These are phyloP conservation scores for Pemphredon lugubris DNA, from an alignment of 2,888 invertebrate species.

Conservation along the genomic window DNA sequence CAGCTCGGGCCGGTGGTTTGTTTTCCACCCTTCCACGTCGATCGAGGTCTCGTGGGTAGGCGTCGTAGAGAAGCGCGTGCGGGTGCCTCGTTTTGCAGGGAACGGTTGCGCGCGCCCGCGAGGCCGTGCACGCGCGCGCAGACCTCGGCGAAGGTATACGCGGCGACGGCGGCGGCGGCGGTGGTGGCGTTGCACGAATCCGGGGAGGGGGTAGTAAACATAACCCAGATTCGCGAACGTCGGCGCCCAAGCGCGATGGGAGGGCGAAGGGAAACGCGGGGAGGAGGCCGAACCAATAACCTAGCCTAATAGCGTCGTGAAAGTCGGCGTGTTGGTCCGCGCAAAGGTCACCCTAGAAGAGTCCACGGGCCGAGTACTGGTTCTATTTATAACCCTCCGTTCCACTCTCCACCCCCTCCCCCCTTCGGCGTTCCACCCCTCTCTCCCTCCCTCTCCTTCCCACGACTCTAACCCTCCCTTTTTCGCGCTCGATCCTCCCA, in stretches of 20 bases:
- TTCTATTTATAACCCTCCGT: slow-evolving; percentile 72
- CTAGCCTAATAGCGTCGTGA: slow-evolving; percentile 70
- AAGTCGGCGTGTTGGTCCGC: slow-evolving; percentile 60
- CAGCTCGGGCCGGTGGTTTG: too few relatives aligned
- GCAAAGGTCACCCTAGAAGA: slow-evolving; percentile 73
- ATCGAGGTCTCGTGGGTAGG: too few relatives aligned
- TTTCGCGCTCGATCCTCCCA: slow-evolving; percentile 37
- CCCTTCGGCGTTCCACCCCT: slow-evolving; percentile 40
- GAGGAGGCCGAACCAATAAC: slow-evolving; percentile 67
- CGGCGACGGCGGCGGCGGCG: slow-evolving; percentile 9
- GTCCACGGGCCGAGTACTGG: slow-evolving; percentile 57
- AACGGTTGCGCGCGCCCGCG: too few relatives aligned
- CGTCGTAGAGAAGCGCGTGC: too few relatives aligned
- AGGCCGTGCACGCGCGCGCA: too few relatives aligned
- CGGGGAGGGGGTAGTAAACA: slow-evolving; percentile 68
- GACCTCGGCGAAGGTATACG: too few relatives aligned
- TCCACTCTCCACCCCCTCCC: slow-evolving; percentile 41
- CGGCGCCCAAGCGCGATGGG: slow-evolving; percentile 52
- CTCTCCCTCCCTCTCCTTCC: background rate
- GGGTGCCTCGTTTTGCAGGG: too few relatives aligned
- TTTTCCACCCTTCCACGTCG: too few relatives aligned
- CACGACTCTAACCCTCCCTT: background rate
- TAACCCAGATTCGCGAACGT: slow-evolving; percentile 70
- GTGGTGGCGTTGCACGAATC: slow-evolving; percentile 23
- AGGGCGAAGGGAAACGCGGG: slow-evolving; percentile 34